Evolutionary conservation across 23 tunicate genomes (phyloP).

Genomic region (Phallusia fumigata): DNA sequence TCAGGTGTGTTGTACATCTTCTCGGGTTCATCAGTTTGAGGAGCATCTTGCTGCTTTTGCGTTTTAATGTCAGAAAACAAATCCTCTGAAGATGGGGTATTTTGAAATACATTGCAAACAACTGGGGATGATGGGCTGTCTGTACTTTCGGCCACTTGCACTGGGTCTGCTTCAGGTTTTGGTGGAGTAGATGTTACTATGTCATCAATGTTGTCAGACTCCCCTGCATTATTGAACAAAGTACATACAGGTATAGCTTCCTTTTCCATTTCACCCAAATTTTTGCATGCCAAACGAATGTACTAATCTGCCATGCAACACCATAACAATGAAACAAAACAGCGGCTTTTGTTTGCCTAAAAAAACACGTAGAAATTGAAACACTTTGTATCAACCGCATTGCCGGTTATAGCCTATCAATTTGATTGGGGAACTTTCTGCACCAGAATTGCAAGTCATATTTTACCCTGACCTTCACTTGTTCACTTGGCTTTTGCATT

Average conservation of each 20-base stretch:
- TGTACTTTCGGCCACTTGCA: background rate
- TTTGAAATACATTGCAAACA: conserved; percentile 51
- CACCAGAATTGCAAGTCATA: too few relatives aligned
- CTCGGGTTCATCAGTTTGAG: background rate
- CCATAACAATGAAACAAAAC: too few relatives aligned
- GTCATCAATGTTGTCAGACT: background rate
- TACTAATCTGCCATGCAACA: too few relatives aligned
- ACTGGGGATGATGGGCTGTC: background rate
- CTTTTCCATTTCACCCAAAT: conserved; percentile 17
- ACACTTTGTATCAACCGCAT: too few relatives aligned
- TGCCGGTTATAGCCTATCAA: too few relatives aligned
- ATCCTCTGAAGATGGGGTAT: conserved; percentile 36
- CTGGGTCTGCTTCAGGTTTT: background rate
- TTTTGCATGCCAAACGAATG: too few relatives aligned
- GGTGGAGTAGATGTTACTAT: background rate
- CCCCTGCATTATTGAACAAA: conserved; percentile 45
- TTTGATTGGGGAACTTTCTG: too few relatives aligned
- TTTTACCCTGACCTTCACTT: too few relatives aligned
- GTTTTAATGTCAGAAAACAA: conserved; percentile 26
- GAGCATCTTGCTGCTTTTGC: background rate
- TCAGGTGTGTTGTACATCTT: background rate
- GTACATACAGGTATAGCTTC: conserved; percentile 69
- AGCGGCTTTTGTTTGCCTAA: too few relatives aligned
- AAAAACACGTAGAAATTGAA: too few relatives aligned
- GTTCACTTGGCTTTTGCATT: too few relatives aligned